Evolutionary conservation across 2,888 invertebrate species (phyloP).

Genomic region (Lymantria dispar): DNA sequence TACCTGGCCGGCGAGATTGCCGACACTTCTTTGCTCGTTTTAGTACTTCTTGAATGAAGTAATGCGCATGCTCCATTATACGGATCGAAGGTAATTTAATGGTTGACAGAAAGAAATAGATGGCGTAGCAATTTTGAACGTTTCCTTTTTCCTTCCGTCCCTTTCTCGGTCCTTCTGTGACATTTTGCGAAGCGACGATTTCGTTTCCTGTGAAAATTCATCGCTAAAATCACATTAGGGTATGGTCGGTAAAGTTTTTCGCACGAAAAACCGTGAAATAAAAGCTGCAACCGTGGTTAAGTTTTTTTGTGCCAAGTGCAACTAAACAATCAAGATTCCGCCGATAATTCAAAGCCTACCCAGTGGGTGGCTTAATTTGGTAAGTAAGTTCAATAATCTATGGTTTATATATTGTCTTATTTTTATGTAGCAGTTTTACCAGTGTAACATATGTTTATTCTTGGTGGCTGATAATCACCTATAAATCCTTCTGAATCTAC

Average conservation of each 20-base stretch:
- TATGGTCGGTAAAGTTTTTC: slow-evolving; percentile 76
- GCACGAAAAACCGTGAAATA: slow-evolving; percentile 66
- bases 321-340: slow-evolving; percentile 91
- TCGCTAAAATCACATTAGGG: slow-evolving; percentile 65
- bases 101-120: slow-evolving; percentile 43
- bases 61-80: slow-evolving; percentile 61
- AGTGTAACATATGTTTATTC: no score
- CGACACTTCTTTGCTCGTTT: background rate
- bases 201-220: slow-evolving; percentile 63
- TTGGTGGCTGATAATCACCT: no score
- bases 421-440: no score
- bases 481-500: slow-evolving; percentile 6
- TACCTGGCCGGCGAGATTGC: no score
- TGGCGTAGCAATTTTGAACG: slow-evolving; percentile 48
- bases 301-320: slow-evolving; percentile 81
- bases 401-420: no score
- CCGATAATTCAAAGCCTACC: slow-evolving; percentile 89
- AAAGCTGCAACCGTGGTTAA: slow-evolving; percentile 72
- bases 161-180: slow-evolving; percentile 64
- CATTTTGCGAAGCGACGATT: slow-evolving; percentile 64
- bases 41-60: background rate
- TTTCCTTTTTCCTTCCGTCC: slow-evolving; percentile 30
- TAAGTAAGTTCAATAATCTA: slow-evolving; percentile 53
- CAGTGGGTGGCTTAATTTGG: slow-evolving; percentile 90
- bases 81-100: slow-evolving; percentile 39